Conservation (phyloP, 2,113 vertebrate genomes). For the Emydura subglobosa region DNA sequence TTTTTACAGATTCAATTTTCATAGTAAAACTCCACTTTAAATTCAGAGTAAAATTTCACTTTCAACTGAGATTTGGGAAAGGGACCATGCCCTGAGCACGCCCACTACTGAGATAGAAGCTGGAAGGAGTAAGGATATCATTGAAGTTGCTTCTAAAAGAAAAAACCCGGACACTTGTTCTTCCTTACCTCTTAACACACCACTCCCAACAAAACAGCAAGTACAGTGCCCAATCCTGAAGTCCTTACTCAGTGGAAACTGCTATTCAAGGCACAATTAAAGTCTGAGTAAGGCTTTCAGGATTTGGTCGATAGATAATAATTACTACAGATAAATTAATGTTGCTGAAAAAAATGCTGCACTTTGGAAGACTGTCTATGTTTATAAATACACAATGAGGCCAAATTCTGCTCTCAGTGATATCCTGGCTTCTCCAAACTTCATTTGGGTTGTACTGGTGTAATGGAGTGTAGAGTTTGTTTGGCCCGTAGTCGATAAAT, state of each 20-base stretch:
- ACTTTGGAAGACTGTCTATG: background rate
- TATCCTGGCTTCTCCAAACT: fast-evolving
- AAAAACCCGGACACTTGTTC: background rate
- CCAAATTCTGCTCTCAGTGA: background rate
- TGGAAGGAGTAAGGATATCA: background rate
- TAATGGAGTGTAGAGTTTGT: fast-evolving
- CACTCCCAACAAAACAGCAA: background rate
- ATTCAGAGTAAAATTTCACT: no score
- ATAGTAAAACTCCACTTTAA: no score
- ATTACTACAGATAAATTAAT: background rate
- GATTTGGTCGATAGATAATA: background rate
- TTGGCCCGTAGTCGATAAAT: fast-evolving
- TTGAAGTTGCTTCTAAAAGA: background rate
- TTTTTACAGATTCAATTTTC: background rate
- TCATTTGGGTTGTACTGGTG: background rate
- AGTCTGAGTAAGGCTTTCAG: background rate
- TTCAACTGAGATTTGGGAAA: no score
- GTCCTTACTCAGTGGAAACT: background rate
- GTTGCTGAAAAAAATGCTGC: background rate
- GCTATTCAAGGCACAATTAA: background rate
- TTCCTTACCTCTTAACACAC: background rate
- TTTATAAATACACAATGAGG: background rate
- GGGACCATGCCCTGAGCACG: no score
- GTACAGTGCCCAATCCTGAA: background rate
- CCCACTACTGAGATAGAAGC: no score